Evolutionary conservation across 1,140 invertebrate genomes (phyloP), one percentile per base, ranked within the genome.

Genomic region (Neodiprion virginianus): DNA sequence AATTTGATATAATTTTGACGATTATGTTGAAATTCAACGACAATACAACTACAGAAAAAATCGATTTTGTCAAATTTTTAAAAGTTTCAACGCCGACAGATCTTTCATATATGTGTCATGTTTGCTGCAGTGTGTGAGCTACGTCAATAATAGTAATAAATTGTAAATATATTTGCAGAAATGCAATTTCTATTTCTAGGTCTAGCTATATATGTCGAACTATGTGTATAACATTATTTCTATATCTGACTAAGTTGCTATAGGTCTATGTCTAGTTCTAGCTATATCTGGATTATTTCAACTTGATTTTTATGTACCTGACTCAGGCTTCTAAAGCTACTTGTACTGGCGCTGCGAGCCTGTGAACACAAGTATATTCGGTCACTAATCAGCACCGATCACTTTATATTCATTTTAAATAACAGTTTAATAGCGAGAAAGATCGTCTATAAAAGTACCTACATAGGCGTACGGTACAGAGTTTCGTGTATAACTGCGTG

Each of bases 281-380:
- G 75, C 79, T 79, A 83, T 83, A 74, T 40, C 28, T 84, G 76
- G 80, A 86, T 85, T 84, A 86, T 86, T 80, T 85, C 83, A 83
- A 85, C 82, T 81, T 82, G 78, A 86, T 79, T 79, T 80, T 84
- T 89, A 89, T 92, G 83, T 94, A 94, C 93, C 93, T 94, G 93
- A 90, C 93, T 94, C 83, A 94, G 91, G 90, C 93, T 94, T 92
- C 93, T 94, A 94, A 94, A 94, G 92, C 93, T 95, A 94, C 93
- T 93, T 90, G 93, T 94, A 91, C 93, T 94, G 89, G 93, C 92
- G 90, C 93, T 94, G 90, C 93, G 92, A 88, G 93, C 93, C 93
- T 95, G 93, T 85, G 92, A 93, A 92, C 87, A 88, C 86, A 88
- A 87, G 85, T 87, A 85, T 81, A 87, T 81, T 87, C 81, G 77